These are phyloP conservation scores for Plodia interpunctella DNA, from an alignment of 1,140 invertebrate genomes.

Conservation along the genomic window DNA sequence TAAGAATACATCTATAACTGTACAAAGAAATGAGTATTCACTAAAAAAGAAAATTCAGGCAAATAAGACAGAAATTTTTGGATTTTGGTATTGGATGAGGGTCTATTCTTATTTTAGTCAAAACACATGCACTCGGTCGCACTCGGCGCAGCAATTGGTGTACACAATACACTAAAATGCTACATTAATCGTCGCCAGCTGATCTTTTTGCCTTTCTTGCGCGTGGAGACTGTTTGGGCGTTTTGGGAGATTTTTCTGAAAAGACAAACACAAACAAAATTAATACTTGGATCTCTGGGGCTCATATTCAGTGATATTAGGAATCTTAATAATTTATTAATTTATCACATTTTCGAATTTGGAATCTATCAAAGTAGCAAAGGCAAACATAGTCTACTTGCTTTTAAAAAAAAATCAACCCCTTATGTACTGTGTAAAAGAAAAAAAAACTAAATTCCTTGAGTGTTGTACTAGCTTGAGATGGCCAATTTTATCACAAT, in stretches of 20 bases:
- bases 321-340: no score
- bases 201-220: slow-evolving; percentile 85
- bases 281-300: background rate
- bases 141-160: slow-evolving; percentile 24
- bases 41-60: background rate
- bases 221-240: slow-evolving; percentile 81
- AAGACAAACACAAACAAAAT: background rate
- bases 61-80: background rate
- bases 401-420: no score
- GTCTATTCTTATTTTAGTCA: slow-evolving; percentile 56
- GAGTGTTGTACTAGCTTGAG: no score
- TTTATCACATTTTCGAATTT: no score
- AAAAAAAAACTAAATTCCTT: no score
- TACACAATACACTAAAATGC: slow-evolving; percentile 28
- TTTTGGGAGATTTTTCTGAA: slow-evolving; percentile 80
- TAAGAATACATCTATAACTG: slow-evolving; percentile 41
- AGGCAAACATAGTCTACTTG: no score
- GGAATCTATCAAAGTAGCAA: no score
- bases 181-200: slow-evolving; percentile 78
- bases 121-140: slow-evolving; percentile 27
- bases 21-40: background rate
- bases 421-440: no score
- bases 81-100: background rate
- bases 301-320: no score
- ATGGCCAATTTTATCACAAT: no score